phyloP scores from a whole-genome alignment of 2,797 vertebrate genomes.

The Lates japonicus region DNA sequence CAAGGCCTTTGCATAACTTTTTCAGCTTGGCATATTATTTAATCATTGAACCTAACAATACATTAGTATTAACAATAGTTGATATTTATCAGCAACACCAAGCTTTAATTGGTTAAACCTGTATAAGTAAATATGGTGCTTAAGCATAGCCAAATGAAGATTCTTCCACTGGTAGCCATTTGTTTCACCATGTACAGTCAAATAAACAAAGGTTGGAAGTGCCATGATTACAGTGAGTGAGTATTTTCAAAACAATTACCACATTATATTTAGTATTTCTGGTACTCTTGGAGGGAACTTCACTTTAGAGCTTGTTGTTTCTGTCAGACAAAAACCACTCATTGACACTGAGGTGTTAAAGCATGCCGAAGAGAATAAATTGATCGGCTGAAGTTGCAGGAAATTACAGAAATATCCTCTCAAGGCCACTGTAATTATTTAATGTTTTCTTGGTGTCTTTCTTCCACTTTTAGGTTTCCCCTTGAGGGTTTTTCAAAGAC shows the following conservation, averaged over 20 bases:
- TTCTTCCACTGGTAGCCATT: background rate
- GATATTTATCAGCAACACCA: background rate
- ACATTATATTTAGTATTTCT: background rate
- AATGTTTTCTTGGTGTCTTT: slow-evolving; percentile 1
- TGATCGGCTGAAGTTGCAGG: background rate
- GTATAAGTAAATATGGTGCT: background rate
- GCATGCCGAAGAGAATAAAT: background rate
- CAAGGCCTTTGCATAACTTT: background rate
- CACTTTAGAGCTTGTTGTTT: background rate
- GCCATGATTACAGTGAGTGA: background rate
- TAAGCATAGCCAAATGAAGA: background rate
- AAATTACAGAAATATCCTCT: background rate
- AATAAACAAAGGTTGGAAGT: background rate
- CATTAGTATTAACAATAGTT: background rate
- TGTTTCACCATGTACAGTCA: background rate
- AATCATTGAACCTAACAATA: background rate
- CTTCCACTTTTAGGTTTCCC: slow-evolving; percentile 10
- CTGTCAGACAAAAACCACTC: background rate
- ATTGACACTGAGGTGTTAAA: background rate
- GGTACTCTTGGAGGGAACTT: background rate
- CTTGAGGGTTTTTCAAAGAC: slow-evolving; percentile 13
- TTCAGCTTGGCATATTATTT: background rate
- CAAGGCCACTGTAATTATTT: background rate
- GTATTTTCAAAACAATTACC: background rate
- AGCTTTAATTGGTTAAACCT: background rate